Conservation (phyloP, 2,113 vertebrate species). For the Pomatorhinus ruficollis region DNA sequence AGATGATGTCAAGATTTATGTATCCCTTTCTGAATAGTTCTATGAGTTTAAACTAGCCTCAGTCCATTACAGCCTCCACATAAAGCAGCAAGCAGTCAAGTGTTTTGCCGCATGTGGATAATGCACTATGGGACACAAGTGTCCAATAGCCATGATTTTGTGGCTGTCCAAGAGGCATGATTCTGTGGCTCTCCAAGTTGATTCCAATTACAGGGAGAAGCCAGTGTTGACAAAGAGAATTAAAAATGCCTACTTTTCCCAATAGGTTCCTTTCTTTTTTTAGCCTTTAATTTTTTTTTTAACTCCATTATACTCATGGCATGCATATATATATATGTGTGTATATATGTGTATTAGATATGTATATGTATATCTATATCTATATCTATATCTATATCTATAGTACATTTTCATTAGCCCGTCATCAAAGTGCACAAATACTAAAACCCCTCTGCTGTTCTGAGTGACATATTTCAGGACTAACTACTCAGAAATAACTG, state of each 20-base stretch:
- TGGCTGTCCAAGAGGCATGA: neutral
- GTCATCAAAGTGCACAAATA: slow-evolving; percentile 42
- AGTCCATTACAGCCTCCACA: neutral
- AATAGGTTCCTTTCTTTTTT: neutral
- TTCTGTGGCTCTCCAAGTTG: neutral
- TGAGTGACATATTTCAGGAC: slow-evolving; percentile 61
- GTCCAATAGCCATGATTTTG: neutral
- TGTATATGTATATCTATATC: neutral
- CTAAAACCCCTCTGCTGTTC: slow-evolving; percentile 41
- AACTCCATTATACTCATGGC: slow-evolving; percentile 14
- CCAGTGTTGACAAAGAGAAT: slow-evolving; percentile 19
- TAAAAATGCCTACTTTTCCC: neutral
- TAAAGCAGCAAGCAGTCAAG: neutral
- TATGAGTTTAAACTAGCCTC: neutral
- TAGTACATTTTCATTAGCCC: slow-evolving; percentile 51
- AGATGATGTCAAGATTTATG: neutral
- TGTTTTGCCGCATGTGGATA: neutral
- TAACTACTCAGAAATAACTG: slow-evolving; percentile 62
- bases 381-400: neutral
- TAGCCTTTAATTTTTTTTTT: neutral
- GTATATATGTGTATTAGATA: no score
- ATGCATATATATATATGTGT: neutral
- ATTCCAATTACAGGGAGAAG: neutral
- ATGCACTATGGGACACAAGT: neutral
- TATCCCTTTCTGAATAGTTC: neutral